Base-by-base conservation (phyloP, 2,888 invertebrate genomes). In the Amblyjoppa proteus region DNA sequence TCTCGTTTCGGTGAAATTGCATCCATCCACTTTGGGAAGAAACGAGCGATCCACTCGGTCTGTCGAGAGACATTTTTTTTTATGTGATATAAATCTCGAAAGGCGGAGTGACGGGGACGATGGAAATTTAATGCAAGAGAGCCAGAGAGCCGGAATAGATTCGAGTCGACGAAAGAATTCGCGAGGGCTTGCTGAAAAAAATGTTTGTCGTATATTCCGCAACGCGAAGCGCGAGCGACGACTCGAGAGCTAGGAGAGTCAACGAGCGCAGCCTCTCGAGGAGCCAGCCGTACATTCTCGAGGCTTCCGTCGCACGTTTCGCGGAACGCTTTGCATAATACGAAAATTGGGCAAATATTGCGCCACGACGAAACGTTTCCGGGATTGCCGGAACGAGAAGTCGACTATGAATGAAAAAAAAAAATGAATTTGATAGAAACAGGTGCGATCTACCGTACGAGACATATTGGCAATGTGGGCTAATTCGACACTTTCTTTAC, bases 151-250 rank as follows among this genome's bases (percentile, higher is more conserved):
- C 78, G 78, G 78, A 85, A 85, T 74, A 79, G 34, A 75, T 82
- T 85, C 64, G 53, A 45, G 58, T 28, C 75, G 53, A 76, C 70
- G 64, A 79, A 81, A 75, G 75, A 85, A 85, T 85, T 82, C 69
- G 45, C 61, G 69, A 34, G 71, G 66, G 76, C 34, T 6, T 9
- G 53, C 71, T 4, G 56, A 28, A 66, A 9, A 41, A 70, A 70
- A 53, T 41, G 9, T 68, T 58, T 20, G 56, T n/a, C 58, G 58
- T 58, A 58, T 58, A 58, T 58, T 58, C 79, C 66, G 51, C 73
- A n/a, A 75, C 31, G 70, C 68, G 68, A 78, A n/a, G 64, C 73
- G 83, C 78, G 66, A 73, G 83, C 28, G 70, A 61, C 81, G 78
- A 49, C 28, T 68, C 69, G 68, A 53, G 45, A 58, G 77, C 51